phyloP scores from a whole-genome alignment of 2,888 invertebrate species.

The Apamea epomidion region DNA sequence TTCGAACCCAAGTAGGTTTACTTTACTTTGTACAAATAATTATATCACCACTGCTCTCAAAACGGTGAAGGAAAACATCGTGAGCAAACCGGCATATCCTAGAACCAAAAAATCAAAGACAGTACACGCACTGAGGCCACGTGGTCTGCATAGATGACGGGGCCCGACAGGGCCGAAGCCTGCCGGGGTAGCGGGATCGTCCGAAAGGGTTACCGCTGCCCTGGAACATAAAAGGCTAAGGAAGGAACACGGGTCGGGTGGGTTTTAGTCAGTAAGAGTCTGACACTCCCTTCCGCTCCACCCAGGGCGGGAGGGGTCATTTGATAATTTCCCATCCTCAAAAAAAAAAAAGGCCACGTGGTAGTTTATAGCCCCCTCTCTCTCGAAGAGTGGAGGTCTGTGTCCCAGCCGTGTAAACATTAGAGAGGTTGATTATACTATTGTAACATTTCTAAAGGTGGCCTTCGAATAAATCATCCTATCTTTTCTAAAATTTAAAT shows the following conservation, averaged over 20 bases:
- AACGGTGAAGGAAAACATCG: background rate
- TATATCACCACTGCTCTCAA: background rate
- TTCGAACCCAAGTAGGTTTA: no score
- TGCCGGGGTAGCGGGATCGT: no score
- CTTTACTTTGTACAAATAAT: background rate
- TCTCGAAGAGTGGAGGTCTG: background rate
- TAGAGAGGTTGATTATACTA: background rate
- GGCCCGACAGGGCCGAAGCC: no score
- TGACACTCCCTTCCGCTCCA: no score
- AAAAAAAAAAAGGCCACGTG: no score
- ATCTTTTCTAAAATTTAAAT: background rate
- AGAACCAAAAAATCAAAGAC: background rate
- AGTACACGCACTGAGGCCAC: background rate
- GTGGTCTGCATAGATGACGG: no score
- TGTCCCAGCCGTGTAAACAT: background rate
- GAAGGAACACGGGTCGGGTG: no score
- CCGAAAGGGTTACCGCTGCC: no score
- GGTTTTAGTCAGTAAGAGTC: no score
- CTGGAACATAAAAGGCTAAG: no score
- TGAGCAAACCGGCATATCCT: background rate
- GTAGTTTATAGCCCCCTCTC: background rate
- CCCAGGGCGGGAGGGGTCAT: no score
- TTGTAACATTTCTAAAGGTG: background rate
- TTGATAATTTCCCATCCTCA: no score
- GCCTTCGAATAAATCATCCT: background rate